A percentile compares a stretch with the other conserved stretches of the same genome.
These are phyloP conservation scores for Zaprionus obscuricornis DNA, from an alignment of 2,888 invertebrate genomes.

Conservation along the genomic window DNA sequence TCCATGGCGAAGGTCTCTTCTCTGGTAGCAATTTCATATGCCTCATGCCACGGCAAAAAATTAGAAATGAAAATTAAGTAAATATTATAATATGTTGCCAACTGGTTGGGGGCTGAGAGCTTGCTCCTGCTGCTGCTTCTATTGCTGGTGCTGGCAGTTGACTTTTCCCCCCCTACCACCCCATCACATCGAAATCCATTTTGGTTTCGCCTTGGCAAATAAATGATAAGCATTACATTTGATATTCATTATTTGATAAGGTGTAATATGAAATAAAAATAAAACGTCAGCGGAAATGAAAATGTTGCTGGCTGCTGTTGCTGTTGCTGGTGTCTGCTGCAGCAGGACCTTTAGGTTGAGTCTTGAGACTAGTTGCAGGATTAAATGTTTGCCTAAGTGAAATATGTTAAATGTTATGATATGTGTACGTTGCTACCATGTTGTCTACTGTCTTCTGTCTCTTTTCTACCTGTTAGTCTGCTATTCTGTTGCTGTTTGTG, in stretches of 20 bases:
- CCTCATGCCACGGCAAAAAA: constrained; percentile 61
- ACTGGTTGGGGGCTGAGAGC: constrained; percentile 24
- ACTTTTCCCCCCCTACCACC: constrained; percentile 1
- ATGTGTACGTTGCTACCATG: constrained; percentile 46
- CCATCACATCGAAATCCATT: constrained; percentile 38
- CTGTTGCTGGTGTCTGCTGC: constrained; percentile 13
- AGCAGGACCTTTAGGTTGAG: constrained; percentile 1
- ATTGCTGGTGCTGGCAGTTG: constrained; percentile 10
- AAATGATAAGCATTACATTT: constrained; percentile 80
- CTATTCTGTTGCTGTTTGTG: constrained; percentile 10
- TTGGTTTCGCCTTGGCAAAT: constrained; percentile 66
- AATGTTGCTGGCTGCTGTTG: constrained; percentile 48
- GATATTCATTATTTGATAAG: constrained; percentile 79
- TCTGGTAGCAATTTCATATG: constrained; percentile 62
- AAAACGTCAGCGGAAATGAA: constrained; percentile 75
- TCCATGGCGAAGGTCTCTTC: constrained; percentile 55
- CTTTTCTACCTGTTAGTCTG: not conserved
- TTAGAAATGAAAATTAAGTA: constrained; percentile 79
- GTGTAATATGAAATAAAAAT: constrained; percentile 75
- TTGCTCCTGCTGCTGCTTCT: not conserved
- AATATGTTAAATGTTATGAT: constrained; percentile 77
- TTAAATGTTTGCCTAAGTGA: constrained; percentile 78
- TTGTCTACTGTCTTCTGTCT: constrained; percentile 2
- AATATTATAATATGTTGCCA: constrained; percentile 76
- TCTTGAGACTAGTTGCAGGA: constrained; percentile 58